A percentile compares a stretch with the other conserved stretches of the same genome.
phyloP scores from a whole-genome alignment of 2,797 vertebrate genomes.

The Argyrosomus regius region DNA sequence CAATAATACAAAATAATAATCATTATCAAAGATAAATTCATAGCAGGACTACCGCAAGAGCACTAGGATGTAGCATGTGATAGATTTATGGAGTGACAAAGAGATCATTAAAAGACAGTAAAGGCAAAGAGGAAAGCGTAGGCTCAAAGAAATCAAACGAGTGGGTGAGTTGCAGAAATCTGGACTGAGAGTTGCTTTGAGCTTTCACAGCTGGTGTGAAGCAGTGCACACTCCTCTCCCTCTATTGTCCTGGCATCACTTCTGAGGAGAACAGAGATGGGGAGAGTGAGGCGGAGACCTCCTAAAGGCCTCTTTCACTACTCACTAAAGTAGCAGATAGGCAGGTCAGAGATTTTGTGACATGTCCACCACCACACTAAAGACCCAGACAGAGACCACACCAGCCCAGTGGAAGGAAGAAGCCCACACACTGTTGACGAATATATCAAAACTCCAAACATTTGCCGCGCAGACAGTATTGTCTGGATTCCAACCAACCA shows the following conservation, averaged over 20 bases:
- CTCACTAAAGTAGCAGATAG: constrained; percentile 66
- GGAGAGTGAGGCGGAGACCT: constrained; percentile 70
- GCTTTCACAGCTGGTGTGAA: constrained; percentile 83
- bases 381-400: constrained; percentile 64
- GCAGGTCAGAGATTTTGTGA: constrained; percentile 66
- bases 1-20: not conserved
- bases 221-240: constrained; percentile 68
- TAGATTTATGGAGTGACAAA: constrained; percentile 52
- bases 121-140: constrained; percentile 65
- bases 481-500: constrained; percentile 62
- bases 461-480: constrained; percentile 51
- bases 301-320: constrained; percentile 73
- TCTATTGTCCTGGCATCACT: constrained; percentile 81
- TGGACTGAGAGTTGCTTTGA: constrained; percentile 76
- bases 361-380: constrained; percentile 66
- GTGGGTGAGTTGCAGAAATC: constrained; percentile 67
- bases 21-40: constrained; percentile 8
- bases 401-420: constrained; percentile 68
- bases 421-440: constrained; percentile 73
- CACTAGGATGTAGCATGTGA: constrained; percentile 35
- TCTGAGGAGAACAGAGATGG: constrained; percentile 75
- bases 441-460: constrained; percentile 65
- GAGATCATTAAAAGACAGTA: constrained; percentile 63
- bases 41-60: not conserved
- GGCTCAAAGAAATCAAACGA: constrained; percentile 71